phyloP scores from a whole-genome alignment of 1,140 invertebrate genomes.

The Lamellibrachia luymesi region DNA sequence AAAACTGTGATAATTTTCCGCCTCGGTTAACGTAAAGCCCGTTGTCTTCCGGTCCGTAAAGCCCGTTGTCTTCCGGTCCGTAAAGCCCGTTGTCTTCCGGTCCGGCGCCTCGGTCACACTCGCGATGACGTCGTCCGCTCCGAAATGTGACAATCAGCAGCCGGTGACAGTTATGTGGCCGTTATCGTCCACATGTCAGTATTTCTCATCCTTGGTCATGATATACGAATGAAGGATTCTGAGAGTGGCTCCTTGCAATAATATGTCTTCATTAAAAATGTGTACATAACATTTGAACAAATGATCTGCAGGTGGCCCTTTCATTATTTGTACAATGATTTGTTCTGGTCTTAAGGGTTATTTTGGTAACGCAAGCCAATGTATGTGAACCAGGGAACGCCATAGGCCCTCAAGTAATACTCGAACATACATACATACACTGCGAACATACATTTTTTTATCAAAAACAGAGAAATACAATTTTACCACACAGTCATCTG shows the following conservation, averaged over 20 bases:
- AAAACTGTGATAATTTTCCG: constrained; percentile 5
- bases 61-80: background rate
- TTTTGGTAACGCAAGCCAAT: background rate
- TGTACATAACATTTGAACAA: background rate
- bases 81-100: background rate
- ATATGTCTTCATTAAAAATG: background rate
- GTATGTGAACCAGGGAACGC: background rate
- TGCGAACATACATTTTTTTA: background rate
- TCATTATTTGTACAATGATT: background rate
- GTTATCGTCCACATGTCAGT: background rate
- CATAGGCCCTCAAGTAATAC: background rate
- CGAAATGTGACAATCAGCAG: background rate
- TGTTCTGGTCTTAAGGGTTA: background rate
- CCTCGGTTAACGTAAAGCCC: background rate
- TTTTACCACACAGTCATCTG: background rate
- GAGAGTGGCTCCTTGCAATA: background rate
- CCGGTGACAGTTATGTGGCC: background rate
- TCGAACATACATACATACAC: too few relatives aligned
- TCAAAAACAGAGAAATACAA: background rate
- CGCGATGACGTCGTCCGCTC: background rate
- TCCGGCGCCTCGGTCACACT: background rate
- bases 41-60: background rate
- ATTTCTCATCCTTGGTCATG: background rate
- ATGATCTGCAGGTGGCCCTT: background rate
- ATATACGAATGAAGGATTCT: background rate